Evolutionary conservation across 2,888 invertebrate species (phyloP).

Genomic region (Campoletis raptor): DNA sequence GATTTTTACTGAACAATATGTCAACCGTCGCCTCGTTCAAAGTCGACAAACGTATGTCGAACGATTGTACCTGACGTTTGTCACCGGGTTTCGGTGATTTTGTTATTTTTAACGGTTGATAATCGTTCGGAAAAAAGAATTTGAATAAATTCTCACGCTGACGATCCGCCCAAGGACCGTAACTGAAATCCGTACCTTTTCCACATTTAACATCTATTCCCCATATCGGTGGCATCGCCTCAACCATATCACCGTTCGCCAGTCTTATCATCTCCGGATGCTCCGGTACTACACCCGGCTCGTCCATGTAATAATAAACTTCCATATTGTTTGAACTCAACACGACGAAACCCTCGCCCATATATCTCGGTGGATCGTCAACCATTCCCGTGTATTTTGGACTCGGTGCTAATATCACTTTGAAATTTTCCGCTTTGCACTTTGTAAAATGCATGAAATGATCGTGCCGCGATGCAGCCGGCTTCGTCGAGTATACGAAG

Average conservation of each 20-base stretch:
- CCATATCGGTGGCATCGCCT: conserved; percentile 97
- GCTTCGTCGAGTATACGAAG: conserved; percentile 97
- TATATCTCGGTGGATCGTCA: conserved; percentile 97
- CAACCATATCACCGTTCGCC: conserved; percentile 97
- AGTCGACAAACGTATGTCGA: conserved; percentile 96
- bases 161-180: conserved; percentile 99
- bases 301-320: conserved; percentile 98
- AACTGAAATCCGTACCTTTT: conserved; percentile 97
- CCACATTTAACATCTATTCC: conserved; percentile 98
- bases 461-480: conserved; percentile 96
- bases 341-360: conserved; percentile 99
- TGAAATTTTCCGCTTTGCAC: conserved; percentile 97
- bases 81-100: conserved; percentile 95
- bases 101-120: conserved; percentile 92
- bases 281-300: conserved; percentile 96
- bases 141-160: conserved; percentile 97
- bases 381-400: conserved; percentile 97
- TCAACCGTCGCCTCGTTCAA: conserved; percentile 97
- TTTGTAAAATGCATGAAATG: conserved; percentile 98
- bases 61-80: conserved; percentile 94
- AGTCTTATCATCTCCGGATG: conserved; percentile 95
- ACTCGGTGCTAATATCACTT: conserved; percentile 98
- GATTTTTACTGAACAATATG: conserved; percentile 97
- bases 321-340: conserved; percentile 98
- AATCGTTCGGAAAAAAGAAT: conserved; percentile 97